Evolutionary conservation across 2,113 vertebrate genomes (phyloP).

Genomic region (Semicossyphus pulcher): DNA sequence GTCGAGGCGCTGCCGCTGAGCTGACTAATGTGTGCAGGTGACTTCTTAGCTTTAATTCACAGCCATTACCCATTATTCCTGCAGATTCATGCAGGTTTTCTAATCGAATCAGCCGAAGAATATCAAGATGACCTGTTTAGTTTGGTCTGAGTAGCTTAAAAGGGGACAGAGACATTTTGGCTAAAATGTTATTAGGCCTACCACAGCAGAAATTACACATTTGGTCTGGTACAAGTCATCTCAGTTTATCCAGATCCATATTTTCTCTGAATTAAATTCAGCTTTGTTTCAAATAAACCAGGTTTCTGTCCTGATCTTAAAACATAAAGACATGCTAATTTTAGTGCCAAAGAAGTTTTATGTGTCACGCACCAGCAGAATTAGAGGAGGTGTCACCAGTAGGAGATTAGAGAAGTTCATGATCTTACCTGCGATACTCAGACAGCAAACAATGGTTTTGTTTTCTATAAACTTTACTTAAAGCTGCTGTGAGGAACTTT

Average conservation of each 20-base stretch:
- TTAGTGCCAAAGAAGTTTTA: neutral
- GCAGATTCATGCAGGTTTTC: neutral
- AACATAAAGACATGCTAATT: neutral
- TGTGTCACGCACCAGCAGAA: neutral
- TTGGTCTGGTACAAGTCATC: neutral
- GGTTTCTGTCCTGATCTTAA: no score
- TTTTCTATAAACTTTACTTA: no score
- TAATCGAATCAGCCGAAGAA: slow-evolving; percentile 7
- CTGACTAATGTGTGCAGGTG: slow-evolving; percentile 30
- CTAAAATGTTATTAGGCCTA: neutral
- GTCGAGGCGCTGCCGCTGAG: slow-evolving; percentile 3
- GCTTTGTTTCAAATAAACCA: neutral
- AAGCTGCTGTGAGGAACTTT: no score
- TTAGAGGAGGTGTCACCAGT: no score
- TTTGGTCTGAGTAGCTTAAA: neutral
- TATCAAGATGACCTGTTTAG: neutral
- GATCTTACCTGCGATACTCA: neutral
- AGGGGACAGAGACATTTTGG: neutral
- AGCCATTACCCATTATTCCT: slow-evolving; percentile 2
- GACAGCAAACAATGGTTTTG: no score
- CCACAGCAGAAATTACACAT: neutral
- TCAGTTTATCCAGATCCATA: no score
- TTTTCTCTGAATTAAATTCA: no score
- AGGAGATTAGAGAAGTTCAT: neutral
- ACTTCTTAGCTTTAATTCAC: slow-evolving; percentile 34